Percentiles rank a stretch among this genome's conserved stretches.
Conservation (phyloP, 1,140 invertebrate species). For the Sinella curviseta region DNA sequence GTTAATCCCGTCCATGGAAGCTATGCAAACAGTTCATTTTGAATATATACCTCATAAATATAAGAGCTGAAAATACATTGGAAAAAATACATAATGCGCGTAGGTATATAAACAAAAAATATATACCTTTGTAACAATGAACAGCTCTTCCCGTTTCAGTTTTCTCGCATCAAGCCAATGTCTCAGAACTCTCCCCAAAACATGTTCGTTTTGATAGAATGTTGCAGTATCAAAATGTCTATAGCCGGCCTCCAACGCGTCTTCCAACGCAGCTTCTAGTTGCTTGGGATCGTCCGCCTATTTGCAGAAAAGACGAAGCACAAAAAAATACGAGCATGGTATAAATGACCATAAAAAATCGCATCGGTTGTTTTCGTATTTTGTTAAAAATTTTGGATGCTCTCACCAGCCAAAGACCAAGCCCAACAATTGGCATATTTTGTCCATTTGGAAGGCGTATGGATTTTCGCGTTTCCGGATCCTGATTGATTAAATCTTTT, state of each 20-base stretch:
- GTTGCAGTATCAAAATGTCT: constrained; percentile 52
- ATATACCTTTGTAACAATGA: constrained; percentile 54
- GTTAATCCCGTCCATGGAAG: constrained; percentile 51
- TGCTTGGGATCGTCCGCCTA: background rate
- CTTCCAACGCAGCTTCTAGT: constrained; percentile 48
- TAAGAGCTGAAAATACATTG: constrained; percentile 62
- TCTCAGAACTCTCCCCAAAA: constrained; percentile 51
- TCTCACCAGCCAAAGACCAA: constrained; percentile 11
- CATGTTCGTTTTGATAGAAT: constrained; percentile 53
- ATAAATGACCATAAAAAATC: too few species aligned
- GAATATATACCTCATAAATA: too few species aligned
- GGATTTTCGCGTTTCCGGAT: background rate
- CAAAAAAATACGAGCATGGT: too few species aligned
- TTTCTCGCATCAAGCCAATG: constrained; percentile 50
- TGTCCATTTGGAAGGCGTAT: constrained; percentile 8
- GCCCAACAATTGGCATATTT: constrained; percentile 25
- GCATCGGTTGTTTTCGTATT: too few species aligned
- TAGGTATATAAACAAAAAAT: too few species aligned
- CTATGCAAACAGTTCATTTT: too few species aligned
- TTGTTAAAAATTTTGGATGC: too few species aligned
- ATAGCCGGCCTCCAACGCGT: constrained; percentile 52
- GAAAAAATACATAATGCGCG: too few species aligned
- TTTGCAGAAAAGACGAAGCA: too few species aligned
- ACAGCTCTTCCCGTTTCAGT: constrained; percentile 54
- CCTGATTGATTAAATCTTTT: background rate